phyloP scores from a whole-genome alignment of 2,888 invertebrate genomes.

The Dyspetes luteomarginatus region DNA sequence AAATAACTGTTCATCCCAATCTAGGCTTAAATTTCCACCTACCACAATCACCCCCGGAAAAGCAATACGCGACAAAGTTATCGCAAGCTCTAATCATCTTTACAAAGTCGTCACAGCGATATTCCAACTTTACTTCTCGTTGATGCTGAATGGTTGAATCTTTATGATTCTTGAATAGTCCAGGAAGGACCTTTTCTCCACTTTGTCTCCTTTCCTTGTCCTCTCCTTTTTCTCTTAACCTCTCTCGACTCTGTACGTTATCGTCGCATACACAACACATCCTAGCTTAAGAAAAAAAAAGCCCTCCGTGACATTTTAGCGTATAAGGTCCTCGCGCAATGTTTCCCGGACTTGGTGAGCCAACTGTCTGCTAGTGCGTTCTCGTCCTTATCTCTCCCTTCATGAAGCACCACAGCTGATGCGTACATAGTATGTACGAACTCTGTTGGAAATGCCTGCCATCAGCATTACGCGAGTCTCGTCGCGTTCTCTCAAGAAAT shows the following conservation, averaged over 20 bases:
- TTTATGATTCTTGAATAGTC: constrained; percentile 35
- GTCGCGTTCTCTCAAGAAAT: constrained; percentile 7
- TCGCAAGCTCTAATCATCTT: constrained; percentile 12
- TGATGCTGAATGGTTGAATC: constrained; percentile 7
- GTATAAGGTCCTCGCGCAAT: constrained; percentile 37
- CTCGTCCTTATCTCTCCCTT: constrained; percentile 38
- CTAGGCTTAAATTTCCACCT: too few species aligned
- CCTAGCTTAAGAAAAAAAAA: too few species aligned
- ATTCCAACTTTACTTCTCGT: constrained; percentile 2
- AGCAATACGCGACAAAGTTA: too few species aligned
- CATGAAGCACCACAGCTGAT: constrained; percentile 43
- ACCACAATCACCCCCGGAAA: too few species aligned
- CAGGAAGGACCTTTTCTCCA: constrained; percentile 17
- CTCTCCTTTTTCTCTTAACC: background rate
- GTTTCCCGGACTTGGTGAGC: constrained; percentile 20
- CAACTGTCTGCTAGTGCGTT: constrained; percentile 23
- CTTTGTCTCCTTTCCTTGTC: background rate
- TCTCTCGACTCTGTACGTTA: background rate
- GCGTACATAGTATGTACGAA: constrained; percentile 6
- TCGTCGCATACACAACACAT: background rate
- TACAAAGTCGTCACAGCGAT: constrained; percentile 3
- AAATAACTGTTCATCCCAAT: too few species aligned
- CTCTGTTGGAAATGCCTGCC: constrained; percentile 14
- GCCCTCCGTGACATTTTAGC: constrained; percentile 38
- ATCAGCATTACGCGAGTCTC: constrained; percentile 39